Conservation (phyloP, 2,888 invertebrate genomes). For the Scaeva pyrastri region DNA sequence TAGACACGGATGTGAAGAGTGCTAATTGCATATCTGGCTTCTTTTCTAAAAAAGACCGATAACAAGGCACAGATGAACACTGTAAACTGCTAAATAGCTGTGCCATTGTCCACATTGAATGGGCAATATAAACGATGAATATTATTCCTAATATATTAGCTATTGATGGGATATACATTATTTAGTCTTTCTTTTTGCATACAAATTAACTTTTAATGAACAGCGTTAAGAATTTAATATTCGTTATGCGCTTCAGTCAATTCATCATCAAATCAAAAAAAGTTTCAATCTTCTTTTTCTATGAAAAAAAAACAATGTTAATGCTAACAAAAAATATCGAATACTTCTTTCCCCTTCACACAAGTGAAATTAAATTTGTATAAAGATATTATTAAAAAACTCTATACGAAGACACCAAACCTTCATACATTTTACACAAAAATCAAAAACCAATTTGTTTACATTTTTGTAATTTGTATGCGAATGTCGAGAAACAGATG, state of each 20-base stretch:
- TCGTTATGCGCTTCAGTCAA: neutral
- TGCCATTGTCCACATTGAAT: conserved; percentile 91
- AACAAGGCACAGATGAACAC: conserved; percentile 87
- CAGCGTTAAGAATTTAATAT: neutral
- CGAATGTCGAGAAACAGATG: too few species aligned
- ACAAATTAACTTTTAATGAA: neutral
- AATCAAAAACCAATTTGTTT: too few species aligned
- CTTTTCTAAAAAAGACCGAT: conserved; percentile 88
- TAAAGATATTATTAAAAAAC: too few species aligned
- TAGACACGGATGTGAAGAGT: conserved; percentile 88
- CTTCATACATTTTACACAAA: too few species aligned
- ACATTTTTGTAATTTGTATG: too few species aligned
- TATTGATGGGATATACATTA: conserved; percentile 85
- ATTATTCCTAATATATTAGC: conserved; percentile 87
- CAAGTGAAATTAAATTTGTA: too few species aligned
- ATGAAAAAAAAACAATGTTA: too few species aligned
- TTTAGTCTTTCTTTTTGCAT: conserved; percentile 3
- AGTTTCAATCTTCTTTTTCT: too few species aligned
- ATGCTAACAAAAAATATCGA: too few species aligned
- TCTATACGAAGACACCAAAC: too few species aligned
- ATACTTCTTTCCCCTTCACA: too few species aligned
- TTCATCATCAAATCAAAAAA: too few species aligned
- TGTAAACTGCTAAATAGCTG: conserved; percentile 89
- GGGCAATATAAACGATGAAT: conserved; percentile 88
- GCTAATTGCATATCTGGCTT: conserved; percentile 89